Percentiles rank a stretch among this genome's conserved stretches.
These are phyloP conservation scores for Cheilosia vulpina DNA, from an alignment of 2,888 invertebrate species.

Conservation along the genomic window DNA sequence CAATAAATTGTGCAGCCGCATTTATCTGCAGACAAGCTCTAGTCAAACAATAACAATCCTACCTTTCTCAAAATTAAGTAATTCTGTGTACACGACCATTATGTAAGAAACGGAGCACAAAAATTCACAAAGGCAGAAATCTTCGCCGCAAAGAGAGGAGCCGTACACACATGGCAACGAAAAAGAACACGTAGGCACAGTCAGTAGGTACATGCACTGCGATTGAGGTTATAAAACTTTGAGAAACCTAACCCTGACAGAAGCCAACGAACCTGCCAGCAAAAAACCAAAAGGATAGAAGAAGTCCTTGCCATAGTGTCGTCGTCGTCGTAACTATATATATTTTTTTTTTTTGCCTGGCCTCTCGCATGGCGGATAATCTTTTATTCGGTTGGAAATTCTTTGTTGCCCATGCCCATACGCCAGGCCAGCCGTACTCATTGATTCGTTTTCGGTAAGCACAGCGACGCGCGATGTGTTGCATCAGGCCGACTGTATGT, in stretches of 20 bases:
- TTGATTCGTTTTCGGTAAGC: conserved; percentile 8
- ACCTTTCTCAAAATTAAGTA: not conserved
- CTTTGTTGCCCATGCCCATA: conserved; percentile 13
- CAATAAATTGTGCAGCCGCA: not conserved
- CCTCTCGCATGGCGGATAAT: conserved; percentile 3
- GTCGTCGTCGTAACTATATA: not conserved
- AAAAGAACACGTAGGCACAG: not conserved
- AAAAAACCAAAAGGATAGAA: conserved; percentile 13
- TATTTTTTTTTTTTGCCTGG: not conserved
- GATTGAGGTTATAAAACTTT: conserved; percentile 22
- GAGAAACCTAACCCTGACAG: conserved; percentile 37
- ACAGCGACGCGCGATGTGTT: not conserved
- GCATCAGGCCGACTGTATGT: not conserved
- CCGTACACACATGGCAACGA: no score
- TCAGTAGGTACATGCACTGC: not conserved
- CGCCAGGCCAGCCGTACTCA: not conserved
- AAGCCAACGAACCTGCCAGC: conserved; percentile 36
- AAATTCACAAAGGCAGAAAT: not conserved
- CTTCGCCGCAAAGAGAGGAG: no score
- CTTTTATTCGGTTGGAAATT: conserved; percentile 17
- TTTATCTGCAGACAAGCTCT: not conserved
- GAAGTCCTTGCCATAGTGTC: conserved; percentile 19
- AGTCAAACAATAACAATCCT: no score
- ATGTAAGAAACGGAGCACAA: not conserved
- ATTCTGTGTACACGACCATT: not conserved